Evolutionary conservation across 2,888 invertebrate genomes (phyloP).

Genomic region (Steromphala cineraria): DNA sequence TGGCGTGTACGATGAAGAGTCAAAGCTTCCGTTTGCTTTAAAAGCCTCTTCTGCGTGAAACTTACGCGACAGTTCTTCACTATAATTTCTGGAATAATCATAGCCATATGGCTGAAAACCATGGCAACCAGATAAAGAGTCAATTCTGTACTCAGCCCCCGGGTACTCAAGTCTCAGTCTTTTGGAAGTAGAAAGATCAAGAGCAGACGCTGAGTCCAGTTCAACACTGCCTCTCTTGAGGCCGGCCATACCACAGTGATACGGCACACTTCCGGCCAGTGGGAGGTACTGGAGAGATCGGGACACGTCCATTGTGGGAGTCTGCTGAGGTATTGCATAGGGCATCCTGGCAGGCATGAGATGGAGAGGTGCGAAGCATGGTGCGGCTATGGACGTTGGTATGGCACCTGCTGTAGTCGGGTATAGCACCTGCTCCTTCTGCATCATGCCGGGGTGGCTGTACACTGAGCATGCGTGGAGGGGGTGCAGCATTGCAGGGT

Average conservation of each 20-base stretch:
- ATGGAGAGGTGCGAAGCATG: slow-evolving; percentile 29
- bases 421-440: slow-evolving; percentile 37
- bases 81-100: slow-evolving; percentile 4
- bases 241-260: slow-evolving; percentile 19
- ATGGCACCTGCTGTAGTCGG: slow-evolving; percentile 31
- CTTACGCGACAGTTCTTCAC: slow-evolving; percentile 11
- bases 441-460: slow-evolving; percentile 29
- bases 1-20: neutral
- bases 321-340: slow-evolving; percentile 12
- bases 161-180: slow-evolving; percentile 32
- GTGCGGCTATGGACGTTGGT: slow-evolving; percentile 22
- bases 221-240: slow-evolving; percentile 33
- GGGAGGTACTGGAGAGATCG: slow-evolving; percentile 20
- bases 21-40: neutral
- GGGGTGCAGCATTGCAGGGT: slow-evolving; percentile 31
- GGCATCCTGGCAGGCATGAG: slow-evolving; percentile 30
- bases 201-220: slow-evolving; percentile 34
- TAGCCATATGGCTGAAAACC: slow-evolving; percentile 15
- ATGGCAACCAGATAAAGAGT: slow-evolving; percentile 13
- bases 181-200: slow-evolving; percentile 26
- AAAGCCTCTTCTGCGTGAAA: slow-evolving; percentile 10
- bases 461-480: slow-evolving; percentile 35
- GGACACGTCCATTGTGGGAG: neutral
- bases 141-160: neutral
- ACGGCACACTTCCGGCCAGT: neutral